These are phyloP conservation scores for Archaeoteleia sp. DNA, from an alignment of 2,888 invertebrate genomes.

Conservation along the genomic window DNA sequence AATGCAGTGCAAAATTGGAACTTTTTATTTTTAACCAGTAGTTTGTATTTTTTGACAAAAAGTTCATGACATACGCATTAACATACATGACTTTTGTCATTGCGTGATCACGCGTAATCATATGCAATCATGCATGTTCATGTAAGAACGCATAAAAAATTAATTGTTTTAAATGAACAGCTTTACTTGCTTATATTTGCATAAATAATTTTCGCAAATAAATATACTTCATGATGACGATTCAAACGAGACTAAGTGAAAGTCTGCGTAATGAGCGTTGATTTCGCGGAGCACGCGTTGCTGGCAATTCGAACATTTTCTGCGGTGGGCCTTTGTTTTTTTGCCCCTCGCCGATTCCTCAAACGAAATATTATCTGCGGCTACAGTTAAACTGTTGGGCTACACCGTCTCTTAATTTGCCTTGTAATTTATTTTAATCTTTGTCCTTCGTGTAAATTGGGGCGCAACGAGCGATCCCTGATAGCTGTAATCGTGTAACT, in stretches of 20 bases:
- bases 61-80: no score
- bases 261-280: slow-evolving; percentile 39
- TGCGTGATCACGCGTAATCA: no score
- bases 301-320: slow-evolving; percentile 46
- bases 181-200: no score
- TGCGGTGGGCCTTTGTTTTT: slow-evolving; percentile 38
- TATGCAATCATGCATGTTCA: no score
- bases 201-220: slow-evolving; percentile 8
- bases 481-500: slow-evolving; percentile 27
- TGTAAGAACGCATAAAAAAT: no score
- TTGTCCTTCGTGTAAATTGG: slow-evolving; percentile 18
- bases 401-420: slow-evolving; percentile 12
- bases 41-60: no score
- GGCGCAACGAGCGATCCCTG: slow-evolving; percentile 26
- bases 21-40: no score
- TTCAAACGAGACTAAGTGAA: slow-evolving; percentile 37
- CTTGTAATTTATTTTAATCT: slow-evolving; percentile 12
- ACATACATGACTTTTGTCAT: no score
- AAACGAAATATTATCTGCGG: slow-evolving; percentile 33
- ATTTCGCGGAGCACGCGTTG: slow-evolving; percentile 43
- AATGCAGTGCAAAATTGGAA: no score
- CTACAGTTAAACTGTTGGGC: slow-evolving; percentile 13
- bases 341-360: slow-evolving; percentile 28
- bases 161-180: no score
- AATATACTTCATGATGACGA: slow-evolving; percentile 25